Percentiles rank a stretch among this genome's conserved stretches.
These are phyloP conservation scores for Pygoscelis adeliae DNA, from an alignment of 2,113 vertebrate species.

Conservation along the genomic window DNA sequence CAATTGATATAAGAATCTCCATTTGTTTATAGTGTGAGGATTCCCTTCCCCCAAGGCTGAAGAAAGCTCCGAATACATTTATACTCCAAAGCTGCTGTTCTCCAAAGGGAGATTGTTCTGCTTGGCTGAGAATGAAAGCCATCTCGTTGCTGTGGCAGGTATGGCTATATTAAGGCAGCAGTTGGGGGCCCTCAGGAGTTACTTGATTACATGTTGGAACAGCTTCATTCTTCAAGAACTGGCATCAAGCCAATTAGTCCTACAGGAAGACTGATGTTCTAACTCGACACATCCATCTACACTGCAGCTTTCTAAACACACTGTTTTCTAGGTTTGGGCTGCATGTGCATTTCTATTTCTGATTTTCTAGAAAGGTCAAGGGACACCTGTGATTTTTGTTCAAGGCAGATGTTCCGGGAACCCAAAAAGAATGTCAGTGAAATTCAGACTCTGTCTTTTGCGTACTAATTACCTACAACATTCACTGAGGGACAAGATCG, in stretches of 20 bases:
- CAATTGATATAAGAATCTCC: conserved; percentile 29
- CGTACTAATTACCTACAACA: background rate
- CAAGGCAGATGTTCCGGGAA: background rate
- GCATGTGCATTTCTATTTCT: background rate
- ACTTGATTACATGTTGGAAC: conserved; percentile 65
- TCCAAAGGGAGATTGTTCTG: conserved; percentile 65
- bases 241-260: conserved; percentile 59
- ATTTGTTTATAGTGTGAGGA: conserved; percentile 8
- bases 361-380: conserved; percentile 10
- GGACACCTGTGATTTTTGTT: background rate
- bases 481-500: background rate
- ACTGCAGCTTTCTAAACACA: background rate
- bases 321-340: background rate
- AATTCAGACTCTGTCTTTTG: background rate
- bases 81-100: conserved; percentile 38
- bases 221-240: conserved; percentile 59
- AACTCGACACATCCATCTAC: conserved; percentile 40
- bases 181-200: conserved; percentile 51
- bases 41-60: conserved; percentile 37
- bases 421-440: background rate
- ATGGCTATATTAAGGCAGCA: conserved; percentile 47
- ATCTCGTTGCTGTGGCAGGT: conserved; percentile 24
- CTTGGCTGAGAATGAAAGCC: conserved; percentile 61
- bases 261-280: conserved; percentile 54
- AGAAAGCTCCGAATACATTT: background rate